Percentiles rank a stretch among this genome's conserved stretches.
Evolutionary conservation across 1,140 invertebrate genomes (phyloP).

Genomic region (Leptoteleia sp.): DNA sequence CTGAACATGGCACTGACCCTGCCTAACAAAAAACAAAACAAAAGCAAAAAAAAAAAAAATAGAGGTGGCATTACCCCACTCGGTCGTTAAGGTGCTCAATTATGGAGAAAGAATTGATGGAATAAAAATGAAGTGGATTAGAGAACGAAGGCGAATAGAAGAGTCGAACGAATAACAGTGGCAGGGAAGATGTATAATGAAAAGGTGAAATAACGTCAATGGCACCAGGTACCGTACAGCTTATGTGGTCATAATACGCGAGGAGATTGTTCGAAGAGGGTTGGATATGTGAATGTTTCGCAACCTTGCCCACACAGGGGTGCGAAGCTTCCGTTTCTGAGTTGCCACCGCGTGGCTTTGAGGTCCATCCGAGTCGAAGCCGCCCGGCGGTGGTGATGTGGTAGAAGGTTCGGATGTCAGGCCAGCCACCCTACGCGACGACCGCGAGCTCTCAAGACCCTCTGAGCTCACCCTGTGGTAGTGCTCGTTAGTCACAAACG

Average conservation of each 20-base stretch:
- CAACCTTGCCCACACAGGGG: constrained; percentile 88
- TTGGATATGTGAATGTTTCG: constrained; percentile 78
- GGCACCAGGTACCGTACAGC: constrained; percentile 51
- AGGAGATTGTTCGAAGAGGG: constrained; percentile 61
- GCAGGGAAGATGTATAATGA: constrained; percentile 20
- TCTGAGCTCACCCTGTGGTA: constrained; percentile 79
- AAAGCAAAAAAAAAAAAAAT: too few relatives aligned
- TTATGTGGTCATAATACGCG: constrained; percentile 58
- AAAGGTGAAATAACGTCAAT: constrained; percentile 53
- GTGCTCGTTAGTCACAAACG: constrained; percentile 78
- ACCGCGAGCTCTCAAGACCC: constrained; percentile 77
- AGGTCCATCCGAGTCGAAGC: constrained; percentile 78
- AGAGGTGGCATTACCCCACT: too few relatives aligned
- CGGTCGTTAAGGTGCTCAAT: too few relatives aligned
- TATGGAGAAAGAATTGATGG: too few relatives aligned
- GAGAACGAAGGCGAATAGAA: too few relatives aligned
- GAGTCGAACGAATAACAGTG: constrained; percentile 31
- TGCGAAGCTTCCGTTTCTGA: constrained; percentile 86
- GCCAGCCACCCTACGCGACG: constrained; percentile 77
- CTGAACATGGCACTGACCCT: too few relatives aligned
- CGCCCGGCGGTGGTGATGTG: constrained; percentile 67
- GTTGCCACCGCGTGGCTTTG: constrained; percentile 79
- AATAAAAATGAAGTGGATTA: too few relatives aligned
- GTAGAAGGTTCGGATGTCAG: constrained; percentile 74
- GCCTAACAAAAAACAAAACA: too few relatives aligned